Evolutionary conservation across 2,888 invertebrate genomes (phyloP).

Genomic region (Gastracanthus pulcherrimus): DNA sequence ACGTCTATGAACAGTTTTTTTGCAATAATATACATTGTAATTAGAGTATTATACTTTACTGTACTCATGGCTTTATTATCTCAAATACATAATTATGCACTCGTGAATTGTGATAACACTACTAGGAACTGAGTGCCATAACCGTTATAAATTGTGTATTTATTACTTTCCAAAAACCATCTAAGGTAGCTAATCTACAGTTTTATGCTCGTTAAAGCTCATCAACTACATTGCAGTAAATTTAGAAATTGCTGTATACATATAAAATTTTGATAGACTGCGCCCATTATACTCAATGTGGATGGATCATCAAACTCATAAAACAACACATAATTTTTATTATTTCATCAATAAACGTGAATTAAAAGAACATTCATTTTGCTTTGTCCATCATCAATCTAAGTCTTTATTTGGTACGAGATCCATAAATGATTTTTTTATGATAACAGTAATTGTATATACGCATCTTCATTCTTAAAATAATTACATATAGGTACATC

Average conservation of each 20-base stretch:
- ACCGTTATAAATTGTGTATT: neutral
- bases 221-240: constrained; percentile 4
- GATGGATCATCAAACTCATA: neutral
- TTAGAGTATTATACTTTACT: too few species aligned
- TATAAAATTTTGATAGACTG: neutral
- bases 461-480: neutral
- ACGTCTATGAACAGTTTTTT: too few species aligned
- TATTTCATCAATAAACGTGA: too few species aligned
- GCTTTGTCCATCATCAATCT: too few species aligned
- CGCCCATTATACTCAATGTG: neutral
- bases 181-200: neutral
- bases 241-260: neutral
- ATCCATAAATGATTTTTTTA: neutral
- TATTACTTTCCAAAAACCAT: neutral
- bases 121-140: neutral
- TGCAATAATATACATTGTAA: too few species aligned
- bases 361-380: too few species aligned
- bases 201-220: constrained; percentile 4
- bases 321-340: neutral
- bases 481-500: neutral
- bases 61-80: too few species aligned
- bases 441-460: neutral
- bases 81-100: too few species aligned
- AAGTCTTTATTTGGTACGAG: neutral
- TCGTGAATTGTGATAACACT: constrained; percentile 7